These are phyloP conservation scores for Lepidurus couesii DNA, from an alignment of 1,140 invertebrate species.

Conservation along the genomic window DNA sequence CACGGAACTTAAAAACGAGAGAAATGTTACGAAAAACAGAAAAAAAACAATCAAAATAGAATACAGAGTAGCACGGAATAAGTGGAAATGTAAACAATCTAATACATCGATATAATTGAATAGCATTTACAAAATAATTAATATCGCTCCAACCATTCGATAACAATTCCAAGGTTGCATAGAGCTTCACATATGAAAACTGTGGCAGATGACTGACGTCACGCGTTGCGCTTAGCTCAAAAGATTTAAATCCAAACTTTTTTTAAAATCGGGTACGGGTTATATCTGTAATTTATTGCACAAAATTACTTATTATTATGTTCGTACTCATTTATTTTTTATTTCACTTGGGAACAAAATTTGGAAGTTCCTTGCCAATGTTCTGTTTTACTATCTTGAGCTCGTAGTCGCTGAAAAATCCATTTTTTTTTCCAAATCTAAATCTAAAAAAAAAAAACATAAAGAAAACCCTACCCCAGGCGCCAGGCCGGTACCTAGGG, in stretches of 20 bases:
- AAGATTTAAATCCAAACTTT: neutral
- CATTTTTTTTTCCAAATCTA: too few species aligned
- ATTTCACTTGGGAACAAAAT: too few species aligned
- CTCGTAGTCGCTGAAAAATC: too few species aligned
- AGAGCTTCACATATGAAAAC: neutral
- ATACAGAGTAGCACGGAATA: neutral
- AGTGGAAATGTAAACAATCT: slow-evolving; percentile 1
- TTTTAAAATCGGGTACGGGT: neutral
- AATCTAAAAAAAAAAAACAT: too few species aligned
- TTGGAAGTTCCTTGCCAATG: too few species aligned
- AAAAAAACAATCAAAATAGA: neutral
- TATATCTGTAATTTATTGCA: too few species aligned
- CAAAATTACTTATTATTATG: too few species aligned
- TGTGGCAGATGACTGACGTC: neutral
- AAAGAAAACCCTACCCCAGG: too few species aligned
- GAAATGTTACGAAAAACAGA: neutral
- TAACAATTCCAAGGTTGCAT: neutral
- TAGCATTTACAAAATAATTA: neutral
- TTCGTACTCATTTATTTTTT: too few species aligned
- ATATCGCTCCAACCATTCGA: neutral
- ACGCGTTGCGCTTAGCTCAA: neutral
- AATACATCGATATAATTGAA: neutral
- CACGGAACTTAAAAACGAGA: neutral
- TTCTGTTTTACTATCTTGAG: too few species aligned
- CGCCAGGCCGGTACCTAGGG: too few species aligned